A percentile compares a stretch with the other conserved stretches of the same genome.
phyloP scores from a whole-genome alignment of 1,140 invertebrate species.

The Drosophila subpulchrella region DNA sequence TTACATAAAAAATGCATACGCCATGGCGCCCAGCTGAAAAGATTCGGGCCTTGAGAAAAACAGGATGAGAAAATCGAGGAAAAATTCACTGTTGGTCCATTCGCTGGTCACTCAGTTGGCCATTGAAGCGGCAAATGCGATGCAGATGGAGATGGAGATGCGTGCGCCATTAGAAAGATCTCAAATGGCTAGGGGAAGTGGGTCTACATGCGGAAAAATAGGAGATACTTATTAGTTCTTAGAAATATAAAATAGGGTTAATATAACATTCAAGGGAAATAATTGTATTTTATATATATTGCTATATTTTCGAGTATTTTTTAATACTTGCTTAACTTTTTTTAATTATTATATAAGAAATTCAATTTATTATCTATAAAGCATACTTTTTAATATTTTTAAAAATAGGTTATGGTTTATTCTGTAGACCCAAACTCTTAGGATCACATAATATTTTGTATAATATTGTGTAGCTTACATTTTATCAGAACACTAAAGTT shows the following conservation, averaged over 20 bases:
- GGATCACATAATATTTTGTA: too few relatives aligned
- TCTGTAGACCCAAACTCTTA: too few relatives aligned
- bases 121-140: slow-evolving; percentile 76
- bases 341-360: too few relatives aligned
- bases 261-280: too few relatives aligned
- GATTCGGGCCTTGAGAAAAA: slow-evolving; percentile 23
- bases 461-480: too few relatives aligned
- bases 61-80: slow-evolving; percentile 25
- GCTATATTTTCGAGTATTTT: too few relatives aligned
- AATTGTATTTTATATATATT: too few relatives aligned
- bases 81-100: slow-evolving; percentile 17
- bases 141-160: slow-evolving; percentile 46
- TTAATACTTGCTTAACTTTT: too few relatives aligned
- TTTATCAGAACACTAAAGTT: not conserved
- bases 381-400: too few relatives aligned
- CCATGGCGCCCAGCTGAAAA: slow-evolving; percentile 65
- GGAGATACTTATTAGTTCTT: not conserved
- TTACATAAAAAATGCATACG: slow-evolving; percentile 80
- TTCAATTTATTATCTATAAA: too few relatives aligned
- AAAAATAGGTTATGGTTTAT: too few relatives aligned
- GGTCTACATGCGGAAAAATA: not conserved
- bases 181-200: slow-evolving; percentile 16
- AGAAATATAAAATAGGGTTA: too few relatives aligned
- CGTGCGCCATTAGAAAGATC: slow-evolving; percentile 73
- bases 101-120: slow-evolving; percentile 66